Conservation (phyloP, 2,888 invertebrate genomes). For the Trissolcus japonicus region DNA sequence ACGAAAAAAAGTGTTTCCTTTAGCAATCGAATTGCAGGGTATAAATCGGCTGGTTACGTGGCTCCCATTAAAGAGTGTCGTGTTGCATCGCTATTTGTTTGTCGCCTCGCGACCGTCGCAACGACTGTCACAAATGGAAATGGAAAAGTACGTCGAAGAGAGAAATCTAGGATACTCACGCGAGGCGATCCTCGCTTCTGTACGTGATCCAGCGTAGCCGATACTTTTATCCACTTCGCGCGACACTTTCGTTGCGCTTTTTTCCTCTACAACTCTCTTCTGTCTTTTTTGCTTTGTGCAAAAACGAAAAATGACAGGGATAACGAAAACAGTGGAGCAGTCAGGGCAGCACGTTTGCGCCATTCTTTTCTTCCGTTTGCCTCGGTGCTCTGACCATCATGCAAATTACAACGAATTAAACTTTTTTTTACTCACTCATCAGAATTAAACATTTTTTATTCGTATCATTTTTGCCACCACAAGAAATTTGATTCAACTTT, state of each 20-base stretch:
- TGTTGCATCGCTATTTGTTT: constrained; percentile 57
- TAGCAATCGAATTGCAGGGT: constrained; percentile 37
- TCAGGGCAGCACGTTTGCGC: constrained; percentile 12
- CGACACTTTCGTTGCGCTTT: constrained; percentile 35
- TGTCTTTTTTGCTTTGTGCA: constrained; percentile 23
- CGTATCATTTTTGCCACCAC: neutral
- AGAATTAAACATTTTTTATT: neutral
- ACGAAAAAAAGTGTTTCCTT: constrained; percentile 37
- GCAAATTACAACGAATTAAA: constrained; percentile 22
- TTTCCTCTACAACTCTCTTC: constrained; percentile 20
- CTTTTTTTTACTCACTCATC: constrained; percentile 6
- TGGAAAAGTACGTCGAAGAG: constrained; percentile 41
- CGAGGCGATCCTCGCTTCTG: constrained; percentile 24
- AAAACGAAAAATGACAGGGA: constrained; percentile 38
- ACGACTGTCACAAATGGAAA: constrained; percentile 45
- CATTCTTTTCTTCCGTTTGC: constrained; percentile 19
- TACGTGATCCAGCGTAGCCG: constrained; percentile 51
- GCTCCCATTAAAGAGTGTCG: constrained; percentile 48
- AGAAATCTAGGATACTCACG: constrained; percentile 45
- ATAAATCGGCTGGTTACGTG: constrained; percentile 45
- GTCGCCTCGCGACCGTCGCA: constrained; percentile 51
- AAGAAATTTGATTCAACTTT: neutral
- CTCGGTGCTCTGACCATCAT: constrained; percentile 13
- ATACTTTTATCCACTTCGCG: constrained; percentile 53
- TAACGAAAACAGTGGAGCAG: constrained; percentile 25